Evolutionary conservation across 2,113 vertebrate species (phyloP).

Genomic region (Malurus elegans): DNA sequence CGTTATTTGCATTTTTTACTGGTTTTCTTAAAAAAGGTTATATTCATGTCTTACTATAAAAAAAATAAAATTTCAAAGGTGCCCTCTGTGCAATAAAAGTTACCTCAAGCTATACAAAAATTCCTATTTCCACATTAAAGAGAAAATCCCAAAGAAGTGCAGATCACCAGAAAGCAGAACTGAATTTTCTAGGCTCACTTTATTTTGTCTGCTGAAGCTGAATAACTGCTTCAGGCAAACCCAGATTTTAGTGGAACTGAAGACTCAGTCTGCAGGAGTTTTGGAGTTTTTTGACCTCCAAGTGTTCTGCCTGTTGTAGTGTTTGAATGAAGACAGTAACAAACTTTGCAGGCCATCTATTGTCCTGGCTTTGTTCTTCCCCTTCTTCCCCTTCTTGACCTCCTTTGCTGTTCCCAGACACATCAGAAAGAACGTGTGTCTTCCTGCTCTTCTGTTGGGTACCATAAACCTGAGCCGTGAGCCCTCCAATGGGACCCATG

Average conservation of each 20-base stretch:
- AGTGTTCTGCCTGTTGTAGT: neutral
- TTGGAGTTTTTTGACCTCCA: neutral
- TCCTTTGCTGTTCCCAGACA: neutral
- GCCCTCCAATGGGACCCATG: rapidly evolving
- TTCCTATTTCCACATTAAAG: neutral
- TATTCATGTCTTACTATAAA: neutral
- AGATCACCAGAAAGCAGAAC: neutral
- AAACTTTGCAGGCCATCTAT: neutral
- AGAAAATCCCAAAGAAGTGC: neutral
- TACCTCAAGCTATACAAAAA: neutral
- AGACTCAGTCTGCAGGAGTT: neutral
- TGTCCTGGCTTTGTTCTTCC: neutral
- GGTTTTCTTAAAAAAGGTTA: neutral
- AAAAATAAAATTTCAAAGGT: neutral
- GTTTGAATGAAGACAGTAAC: neutral
- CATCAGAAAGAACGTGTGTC: neutral
- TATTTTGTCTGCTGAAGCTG: neutral
- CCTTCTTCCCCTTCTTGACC: neutral
- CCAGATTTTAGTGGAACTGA: neutral
- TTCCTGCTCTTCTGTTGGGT: neutral
- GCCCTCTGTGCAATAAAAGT: neutral
- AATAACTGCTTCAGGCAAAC: neutral
- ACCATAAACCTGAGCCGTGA: neutral
- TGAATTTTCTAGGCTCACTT: neutral
- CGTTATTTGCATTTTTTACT: neutral